These are phyloP conservation scores for Copsychus sechellarum DNA, from an alignment of 2,113 vertebrate genomes.

Conservation along the genomic window DNA sequence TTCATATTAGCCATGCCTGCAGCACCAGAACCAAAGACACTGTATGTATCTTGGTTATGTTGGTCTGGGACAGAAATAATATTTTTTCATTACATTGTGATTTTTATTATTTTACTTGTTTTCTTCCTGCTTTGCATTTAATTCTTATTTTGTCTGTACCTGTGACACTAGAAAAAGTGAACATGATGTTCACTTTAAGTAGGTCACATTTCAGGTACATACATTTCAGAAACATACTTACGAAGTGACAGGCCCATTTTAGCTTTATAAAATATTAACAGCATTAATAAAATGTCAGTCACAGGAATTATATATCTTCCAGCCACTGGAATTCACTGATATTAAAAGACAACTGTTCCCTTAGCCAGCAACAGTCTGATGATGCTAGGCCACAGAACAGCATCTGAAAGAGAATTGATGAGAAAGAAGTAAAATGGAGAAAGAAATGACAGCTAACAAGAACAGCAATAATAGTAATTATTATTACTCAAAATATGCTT, in stretches of 20 bases:
- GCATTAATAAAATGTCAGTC: neutral
- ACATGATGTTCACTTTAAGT: neutral
- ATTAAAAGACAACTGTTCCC: neutral
- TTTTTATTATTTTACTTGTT: neutral
- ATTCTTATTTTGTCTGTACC: neutral
- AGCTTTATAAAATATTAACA: neutral
- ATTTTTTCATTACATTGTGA: neutral
- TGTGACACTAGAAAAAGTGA: neutral
- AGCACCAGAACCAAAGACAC: neutral
- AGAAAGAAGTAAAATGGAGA: neutral
- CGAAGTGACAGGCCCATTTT: neutral
- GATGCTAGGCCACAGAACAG: neutral
- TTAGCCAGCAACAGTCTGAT: neutral
- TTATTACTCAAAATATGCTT: neutral
- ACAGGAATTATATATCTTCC: neutral
- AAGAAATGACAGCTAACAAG: neutral
- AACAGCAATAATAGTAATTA: neutral
- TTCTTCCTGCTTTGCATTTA: neutral
- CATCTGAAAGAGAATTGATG: neutral
- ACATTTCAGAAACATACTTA: neutral
- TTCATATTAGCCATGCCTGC: neutral
- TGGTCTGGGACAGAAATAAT: neutral
- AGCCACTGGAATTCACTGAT: neutral
- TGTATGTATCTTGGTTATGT: neutral
- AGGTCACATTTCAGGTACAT: neutral